Evolutionary conservation across 2,888 invertebrate species (phyloP).

Genomic region (Metalampra italica): DNA sequence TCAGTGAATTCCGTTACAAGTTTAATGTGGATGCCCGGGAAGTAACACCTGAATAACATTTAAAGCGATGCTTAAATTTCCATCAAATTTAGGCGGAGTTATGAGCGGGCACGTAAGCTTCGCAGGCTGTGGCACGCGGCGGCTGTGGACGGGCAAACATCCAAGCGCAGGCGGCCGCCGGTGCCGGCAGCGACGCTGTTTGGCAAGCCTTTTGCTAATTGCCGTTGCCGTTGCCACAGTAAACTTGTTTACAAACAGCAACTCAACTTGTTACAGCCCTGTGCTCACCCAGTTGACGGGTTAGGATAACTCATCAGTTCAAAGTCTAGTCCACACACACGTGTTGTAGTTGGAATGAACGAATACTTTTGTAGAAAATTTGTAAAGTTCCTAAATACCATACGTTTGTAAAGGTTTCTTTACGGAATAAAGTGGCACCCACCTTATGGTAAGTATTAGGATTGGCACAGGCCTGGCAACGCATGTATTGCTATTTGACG

Average conservation of each 20-base stretch:
- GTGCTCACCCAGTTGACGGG: background rate
- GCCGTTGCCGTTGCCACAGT: constrained; percentile 34
- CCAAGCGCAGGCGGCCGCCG: constrained; percentile 28
- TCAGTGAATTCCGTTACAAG: background rate
- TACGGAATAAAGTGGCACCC: too few relatives aligned
- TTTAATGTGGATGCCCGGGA: background rate
- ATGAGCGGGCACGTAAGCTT: constrained; percentile 33
- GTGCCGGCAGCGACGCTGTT: constrained; percentile 38
- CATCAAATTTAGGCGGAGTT: constrained; percentile 35
- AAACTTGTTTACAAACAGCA: background rate
- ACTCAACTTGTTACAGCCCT: too few relatives aligned
- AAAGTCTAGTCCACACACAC: too few relatives aligned
- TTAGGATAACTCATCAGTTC: too few relatives aligned
- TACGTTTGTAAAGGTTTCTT: too few relatives aligned
- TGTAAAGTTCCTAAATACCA: too few relatives aligned
- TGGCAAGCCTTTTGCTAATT: constrained; percentile 65
- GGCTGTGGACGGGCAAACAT: constrained; percentile 39
- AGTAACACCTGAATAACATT: constrained; percentile 5
- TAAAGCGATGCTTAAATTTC: constrained; percentile 17
- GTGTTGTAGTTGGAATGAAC: too few relatives aligned
- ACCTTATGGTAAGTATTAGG: too few relatives aligned
- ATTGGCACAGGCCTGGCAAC: too few relatives aligned
- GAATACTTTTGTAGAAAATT: too few relatives aligned
- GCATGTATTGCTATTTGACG: too few relatives aligned
- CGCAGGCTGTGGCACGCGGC: constrained; percentile 6